Base-by-base conservation (phyloP, 2,113 vertebrate genomes). In the Toxotes chatareus region DNA sequence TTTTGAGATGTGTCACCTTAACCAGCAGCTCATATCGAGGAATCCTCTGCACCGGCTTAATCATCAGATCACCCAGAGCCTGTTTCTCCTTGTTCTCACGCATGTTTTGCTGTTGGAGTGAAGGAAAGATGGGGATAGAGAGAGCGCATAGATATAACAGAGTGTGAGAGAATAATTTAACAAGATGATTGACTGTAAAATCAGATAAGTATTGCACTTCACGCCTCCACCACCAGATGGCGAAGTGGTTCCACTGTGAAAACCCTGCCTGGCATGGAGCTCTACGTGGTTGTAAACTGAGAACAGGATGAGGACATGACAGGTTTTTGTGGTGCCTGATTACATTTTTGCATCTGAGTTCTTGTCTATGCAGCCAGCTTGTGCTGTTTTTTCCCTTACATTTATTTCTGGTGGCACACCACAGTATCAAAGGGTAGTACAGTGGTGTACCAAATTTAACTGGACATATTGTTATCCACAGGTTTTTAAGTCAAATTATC, bases 1-100 rank as follows among this genome's bases (percentile, higher is more conserved):
- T 56, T 34, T 11, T 21, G 5, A 40, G 32, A 69, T 23, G 1
- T 13, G 89, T 87, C 85, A 99, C 98, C 97, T 99, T 99, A 76
- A 99, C 97, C 83, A 99, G 95, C 61, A 99, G 96, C 89, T 99
- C 98, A 0, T 99, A 99, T 66, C 98, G 96, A 1, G 98, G 98
- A 84, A 99, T 99, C 88, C 98, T 96, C 94, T 99, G 98, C 72
- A 99, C 98, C 0, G 98, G 98, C 60, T 99, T 99, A 82, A 99
- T 99, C 98, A 99, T 98, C 89, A 99, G 96, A 90, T 99, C 98
- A 0, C 97, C 97, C 60, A 99, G 95, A 0, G 97, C 98, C 85
- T 99, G 98, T 85, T 99, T 99, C 92, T 99, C 98, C 82, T 98
- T 99, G 95, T 99, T 99, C 93, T 99, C 98, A 47, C 98, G 90